Percentiles rank a stretch among this genome's conserved stretches.
phyloP scores from a whole-genome alignment of 2,113 vertebrate genomes.

The Ellobius talpinus region DNA sequence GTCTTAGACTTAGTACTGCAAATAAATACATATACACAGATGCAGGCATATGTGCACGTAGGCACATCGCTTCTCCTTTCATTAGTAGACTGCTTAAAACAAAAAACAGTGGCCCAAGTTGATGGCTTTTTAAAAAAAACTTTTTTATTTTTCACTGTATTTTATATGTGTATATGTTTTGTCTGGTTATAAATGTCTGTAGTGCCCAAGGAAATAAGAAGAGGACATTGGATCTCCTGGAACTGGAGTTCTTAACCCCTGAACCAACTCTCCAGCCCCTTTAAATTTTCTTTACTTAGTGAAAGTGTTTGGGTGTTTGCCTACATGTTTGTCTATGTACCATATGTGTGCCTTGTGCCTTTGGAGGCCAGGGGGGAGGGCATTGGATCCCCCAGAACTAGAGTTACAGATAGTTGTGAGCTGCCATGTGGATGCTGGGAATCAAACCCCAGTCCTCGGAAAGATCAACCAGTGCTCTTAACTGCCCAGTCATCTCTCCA shows the following conservation, averaged over 20 bases:
- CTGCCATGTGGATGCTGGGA: not conserved
- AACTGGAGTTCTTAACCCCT: not conserved
- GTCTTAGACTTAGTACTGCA: not conserved
- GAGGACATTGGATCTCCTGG: not conserved
- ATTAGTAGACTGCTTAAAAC: constrained; percentile 35
- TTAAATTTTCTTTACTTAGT: not conserved
- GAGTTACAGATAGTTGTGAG: not conserved
- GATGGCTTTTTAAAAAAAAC: not conserved
- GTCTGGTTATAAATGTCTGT: not conserved
- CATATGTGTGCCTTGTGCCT: not conserved
- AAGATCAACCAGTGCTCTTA: not conserved
- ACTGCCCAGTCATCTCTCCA: not conserved
- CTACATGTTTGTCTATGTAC: not conserved
- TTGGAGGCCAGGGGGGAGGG: not conserved
- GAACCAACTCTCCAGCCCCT: not conserved
- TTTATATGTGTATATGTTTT: not conserved
- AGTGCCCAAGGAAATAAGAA: not conserved
- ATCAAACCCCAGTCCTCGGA: not conserved
- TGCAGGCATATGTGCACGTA: no score
- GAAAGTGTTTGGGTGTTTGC: not conserved
- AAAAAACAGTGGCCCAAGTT: constrained; percentile 26
- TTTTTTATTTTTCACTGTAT: not conserved
- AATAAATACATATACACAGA: no score
- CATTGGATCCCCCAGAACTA: not conserved
- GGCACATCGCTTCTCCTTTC: not conserved